A percentile compares a stretch with the other conserved stretches of the same genome.
phyloP scores from a whole-genome alignment of 2,113 vertebrate genomes.

The Platichthys stellatus region DNA sequence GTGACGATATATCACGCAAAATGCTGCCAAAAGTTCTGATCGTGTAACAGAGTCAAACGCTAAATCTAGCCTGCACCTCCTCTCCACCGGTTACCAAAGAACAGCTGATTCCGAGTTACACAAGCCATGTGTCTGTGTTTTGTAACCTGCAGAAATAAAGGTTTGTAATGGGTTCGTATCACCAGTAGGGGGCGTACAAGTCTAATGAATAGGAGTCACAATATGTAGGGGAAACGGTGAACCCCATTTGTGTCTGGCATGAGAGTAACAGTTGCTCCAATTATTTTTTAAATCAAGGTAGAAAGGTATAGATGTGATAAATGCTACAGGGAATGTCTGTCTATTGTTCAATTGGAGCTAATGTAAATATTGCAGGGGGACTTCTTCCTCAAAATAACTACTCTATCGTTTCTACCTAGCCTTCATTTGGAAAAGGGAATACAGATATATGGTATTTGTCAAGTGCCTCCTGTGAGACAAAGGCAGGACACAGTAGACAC shows the following conservation, averaged over 20 bases:
- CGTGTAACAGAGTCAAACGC: no score
- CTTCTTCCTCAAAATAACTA: background rate
- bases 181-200: constrained; percentile 59
- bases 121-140: constrained; percentile 62
- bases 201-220: constrained; percentile 34
- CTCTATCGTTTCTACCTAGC: no score
- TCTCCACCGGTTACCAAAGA: constrained; percentile 49
- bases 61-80: no score
- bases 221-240: background rate
- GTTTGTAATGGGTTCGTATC: constrained; percentile 24
- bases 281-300: constrained; percentile 4
- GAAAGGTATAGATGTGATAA: background rate
- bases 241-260: background rate
- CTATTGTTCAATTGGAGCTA: constrained; percentile 32
- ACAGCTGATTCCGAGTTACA: constrained; percentile 68
- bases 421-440: no score
- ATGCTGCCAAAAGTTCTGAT: background rate
- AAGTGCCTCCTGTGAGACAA: no score
- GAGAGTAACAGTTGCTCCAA: constrained; percentile 45
- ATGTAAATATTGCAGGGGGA: background rate
- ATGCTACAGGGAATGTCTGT: background rate
- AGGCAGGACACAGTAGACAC: background rate
- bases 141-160: constrained; percentile 46
- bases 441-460: no score
- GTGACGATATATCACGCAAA: background rate